Evolutionary conservation across 2,113 vertebrate species (phyloP).

Genomic region (Panurus biarmicus): DNA sequence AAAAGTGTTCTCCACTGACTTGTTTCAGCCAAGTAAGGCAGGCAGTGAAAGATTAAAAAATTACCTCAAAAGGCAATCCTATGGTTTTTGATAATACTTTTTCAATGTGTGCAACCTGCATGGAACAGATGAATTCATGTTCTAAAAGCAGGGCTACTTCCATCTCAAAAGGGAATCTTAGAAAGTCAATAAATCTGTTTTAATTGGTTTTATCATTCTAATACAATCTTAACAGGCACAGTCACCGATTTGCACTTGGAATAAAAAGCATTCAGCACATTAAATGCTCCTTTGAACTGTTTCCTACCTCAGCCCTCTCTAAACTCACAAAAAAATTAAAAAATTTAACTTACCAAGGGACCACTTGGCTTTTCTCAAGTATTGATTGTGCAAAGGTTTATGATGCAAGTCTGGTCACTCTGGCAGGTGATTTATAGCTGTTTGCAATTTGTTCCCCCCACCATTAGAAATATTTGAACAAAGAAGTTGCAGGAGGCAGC

Average conservation of each 20-base stretch:
- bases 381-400: background rate
- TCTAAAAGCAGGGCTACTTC: background rate
- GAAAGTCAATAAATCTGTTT: background rate
- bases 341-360: background rate
- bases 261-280: background rate
- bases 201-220: background rate
- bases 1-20: background rate
- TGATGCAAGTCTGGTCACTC: background rate
- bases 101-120: background rate
- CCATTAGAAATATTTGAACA: background rate
- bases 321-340: background rate
- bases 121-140: background rate
- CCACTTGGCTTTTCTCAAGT: background rate
- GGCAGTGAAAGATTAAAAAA: background rate
- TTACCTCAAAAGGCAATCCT: background rate
- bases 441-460: too few species aligned
- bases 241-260: conserved; percentile 7
- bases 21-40: background rate
- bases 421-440: background rate
- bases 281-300: background rate
- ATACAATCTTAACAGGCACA: background rate
- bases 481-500: background rate
- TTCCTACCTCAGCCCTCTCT: background rate
- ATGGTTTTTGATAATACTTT: background rate
- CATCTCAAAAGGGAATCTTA: background rate